phyloP scores from a whole-genome alignment of 2,797 vertebrate genomes.

The Semaprochilodus insignis region DNA sequence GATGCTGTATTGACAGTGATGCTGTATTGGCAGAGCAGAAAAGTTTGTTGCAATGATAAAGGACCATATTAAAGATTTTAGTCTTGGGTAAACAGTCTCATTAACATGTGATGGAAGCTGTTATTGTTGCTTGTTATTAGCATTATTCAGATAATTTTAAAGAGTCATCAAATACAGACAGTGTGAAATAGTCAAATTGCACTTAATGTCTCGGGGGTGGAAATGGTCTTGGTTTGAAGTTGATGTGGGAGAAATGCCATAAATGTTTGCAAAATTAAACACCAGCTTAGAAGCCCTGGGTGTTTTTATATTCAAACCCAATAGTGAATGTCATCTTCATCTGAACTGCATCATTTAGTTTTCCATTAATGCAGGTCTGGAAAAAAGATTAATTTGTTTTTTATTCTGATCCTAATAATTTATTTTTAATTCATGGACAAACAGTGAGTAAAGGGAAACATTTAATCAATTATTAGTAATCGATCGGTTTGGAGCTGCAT shows the following conservation, averaged over 20 bases:
- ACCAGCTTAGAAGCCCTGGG: neutral
- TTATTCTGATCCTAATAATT: neutral
- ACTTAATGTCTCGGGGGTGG: neutral
- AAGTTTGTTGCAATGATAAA: neutral
- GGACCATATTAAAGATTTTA: neutral
- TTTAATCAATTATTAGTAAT: constrained; percentile 18
- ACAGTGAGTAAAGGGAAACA: constrained; percentile 11
- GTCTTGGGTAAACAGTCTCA: neutral
- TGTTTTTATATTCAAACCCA: constrained; percentile 3
- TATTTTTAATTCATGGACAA: constrained; percentile 24
- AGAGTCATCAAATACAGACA: too few species aligned
- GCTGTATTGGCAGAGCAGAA: constrained; percentile 20
- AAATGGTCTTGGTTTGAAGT: neutral
- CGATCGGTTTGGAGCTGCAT: neutral
- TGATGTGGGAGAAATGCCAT: neutral
- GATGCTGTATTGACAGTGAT: constrained; percentile 37
- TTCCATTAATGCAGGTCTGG: constrained; percentile 6
- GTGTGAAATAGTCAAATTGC: neutral
- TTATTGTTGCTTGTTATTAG: neutral
- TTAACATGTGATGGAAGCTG: neutral
- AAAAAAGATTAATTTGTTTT: constrained; percentile 22
- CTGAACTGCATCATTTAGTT: constrained; percentile 28
- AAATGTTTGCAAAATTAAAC: constrained; percentile 5
- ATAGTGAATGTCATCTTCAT: neutral
- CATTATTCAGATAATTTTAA: neutral